Conservation (phyloP, 2,888 invertebrate species). For the Brachypalpus laphriformis region DNA sequence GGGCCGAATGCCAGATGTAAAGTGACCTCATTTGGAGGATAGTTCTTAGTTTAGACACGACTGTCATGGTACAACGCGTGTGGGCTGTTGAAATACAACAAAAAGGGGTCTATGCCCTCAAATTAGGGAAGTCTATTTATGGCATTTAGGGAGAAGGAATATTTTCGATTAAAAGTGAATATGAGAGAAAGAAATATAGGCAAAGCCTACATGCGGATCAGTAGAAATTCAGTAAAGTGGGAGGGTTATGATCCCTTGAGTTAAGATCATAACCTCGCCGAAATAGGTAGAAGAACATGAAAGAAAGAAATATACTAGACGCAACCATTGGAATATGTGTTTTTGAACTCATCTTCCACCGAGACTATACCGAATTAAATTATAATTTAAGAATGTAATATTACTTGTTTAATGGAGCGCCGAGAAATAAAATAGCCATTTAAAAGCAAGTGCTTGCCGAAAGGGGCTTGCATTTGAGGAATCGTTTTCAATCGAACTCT, state of each 20-base stretch:
- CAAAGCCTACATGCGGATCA: too few species aligned
- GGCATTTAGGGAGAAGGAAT: not conserved
- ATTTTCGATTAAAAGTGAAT: not conserved
- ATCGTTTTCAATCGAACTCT: too few species aligned
- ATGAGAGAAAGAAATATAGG: not conserved
- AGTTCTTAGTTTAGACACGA: conserved; percentile 18
- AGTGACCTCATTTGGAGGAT: conserved; percentile 58
- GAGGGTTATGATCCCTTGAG: too few species aligned
- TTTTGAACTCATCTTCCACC: not conserved
- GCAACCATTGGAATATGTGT: not conserved
- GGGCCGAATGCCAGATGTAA: conserved; percentile 55
- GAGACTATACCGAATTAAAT: not conserved
- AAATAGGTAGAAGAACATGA: too few species aligned
- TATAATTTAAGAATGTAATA: too few species aligned
- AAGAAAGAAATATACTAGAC: not conserved
- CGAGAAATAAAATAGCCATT: not conserved
- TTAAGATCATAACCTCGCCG: too few species aligned
- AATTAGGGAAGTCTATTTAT: conserved; percentile 9
- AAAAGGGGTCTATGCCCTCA: conserved; percentile 45
- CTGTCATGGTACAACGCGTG: conserved; percentile 19
- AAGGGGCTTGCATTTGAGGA: too few species aligned
- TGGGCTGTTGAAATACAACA: not conserved
- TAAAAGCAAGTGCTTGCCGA: too few species aligned
- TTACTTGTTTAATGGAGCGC: too few species aligned
- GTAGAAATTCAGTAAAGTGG: too few species aligned